Conservation (phyloP, 1,140 invertebrate species). For the Campoletis sonorensis region DNA sequence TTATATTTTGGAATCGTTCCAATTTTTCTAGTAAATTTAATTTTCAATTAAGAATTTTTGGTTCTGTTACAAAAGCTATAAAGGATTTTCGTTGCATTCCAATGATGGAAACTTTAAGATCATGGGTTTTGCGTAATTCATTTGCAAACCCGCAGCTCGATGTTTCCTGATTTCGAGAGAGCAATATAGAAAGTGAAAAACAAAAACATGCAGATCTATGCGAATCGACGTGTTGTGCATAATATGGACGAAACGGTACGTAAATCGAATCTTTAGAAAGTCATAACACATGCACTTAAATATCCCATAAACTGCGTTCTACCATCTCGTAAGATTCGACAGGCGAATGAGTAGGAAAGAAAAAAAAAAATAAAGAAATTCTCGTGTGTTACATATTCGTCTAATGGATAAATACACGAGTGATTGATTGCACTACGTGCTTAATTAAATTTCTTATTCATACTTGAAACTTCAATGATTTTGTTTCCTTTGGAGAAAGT, state of each 20-base stretch:
- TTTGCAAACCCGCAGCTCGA: neutral
- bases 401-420: neutral
- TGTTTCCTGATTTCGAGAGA: neutral
- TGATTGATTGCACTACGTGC: neutral
- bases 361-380: neutral
- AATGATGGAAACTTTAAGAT: no score
- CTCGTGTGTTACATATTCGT: neutral
- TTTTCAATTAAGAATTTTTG: no score
- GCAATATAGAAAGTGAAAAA: slow-evolving; percentile 17
- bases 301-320: neutral
- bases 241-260: neutral
- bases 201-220: neutral
- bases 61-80: no score
- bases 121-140: slow-evolving; percentile 26
- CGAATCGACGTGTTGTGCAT: neutral
- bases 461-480: neutral
- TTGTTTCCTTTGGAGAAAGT: slow-evolving; percentile 7
- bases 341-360: neutral
- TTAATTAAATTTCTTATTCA: slow-evolving; percentile 19
- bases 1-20: no score
- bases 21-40: no score
- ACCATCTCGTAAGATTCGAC: slow-evolving; percentile 5
- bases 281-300: neutral
- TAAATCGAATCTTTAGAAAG: slow-evolving; percentile 23
- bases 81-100: no score